Base-by-base conservation (phyloP, 1,140 invertebrate species). In the Copidosoma floridanum region DNA sequence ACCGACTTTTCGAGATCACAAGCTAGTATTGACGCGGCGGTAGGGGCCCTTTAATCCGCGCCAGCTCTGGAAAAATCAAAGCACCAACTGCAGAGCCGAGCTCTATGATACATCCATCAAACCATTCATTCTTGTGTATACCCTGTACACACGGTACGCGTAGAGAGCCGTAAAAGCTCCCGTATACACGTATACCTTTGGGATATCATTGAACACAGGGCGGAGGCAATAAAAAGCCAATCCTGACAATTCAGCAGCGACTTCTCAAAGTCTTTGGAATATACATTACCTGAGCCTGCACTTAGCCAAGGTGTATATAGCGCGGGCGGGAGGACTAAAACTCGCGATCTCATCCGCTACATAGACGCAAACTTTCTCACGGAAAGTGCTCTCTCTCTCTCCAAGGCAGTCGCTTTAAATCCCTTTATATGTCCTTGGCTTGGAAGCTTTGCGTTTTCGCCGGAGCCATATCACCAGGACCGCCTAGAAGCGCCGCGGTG, bases 401-500 rank as follows among this genome's bases (percentile, higher is more conserved):
- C 21, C 46, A 14, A 21, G 16, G 35, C 21, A 16, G 20, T 43
- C 37, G 47, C 43, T 56, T 47, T 35, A 56, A 56, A 56, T 56
- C 43, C 43, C 29, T 47, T 56, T 56, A 37, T 47, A 56, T 47
- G 29, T 43, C 53, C 40, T 44, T 32, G 26, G 54, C 54, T 56
- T 23, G 54, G 18, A 32, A 43, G 53, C 23, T 55, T 44, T 55
- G 27, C 41, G 18, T 55, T 44, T 55, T 26, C 47, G 41, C 54
- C 21, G 43, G 16, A 27, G 43, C 43, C 29, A 37, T 56, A 47
- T 56, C 41, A 29, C 21, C 37, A 6, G 11, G 21, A 41, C 20
- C 52, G 24, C 20, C 18, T 35, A 56, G 27, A 18, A n/a, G 54
- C 43, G 47, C n/a, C 54, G 46, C 54, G 54, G 55, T 46, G 55